These are phyloP conservation scores for Hiodon alosoides DNA, from an alignment of 2,113 vertebrate species.

Conservation along the genomic window DNA sequence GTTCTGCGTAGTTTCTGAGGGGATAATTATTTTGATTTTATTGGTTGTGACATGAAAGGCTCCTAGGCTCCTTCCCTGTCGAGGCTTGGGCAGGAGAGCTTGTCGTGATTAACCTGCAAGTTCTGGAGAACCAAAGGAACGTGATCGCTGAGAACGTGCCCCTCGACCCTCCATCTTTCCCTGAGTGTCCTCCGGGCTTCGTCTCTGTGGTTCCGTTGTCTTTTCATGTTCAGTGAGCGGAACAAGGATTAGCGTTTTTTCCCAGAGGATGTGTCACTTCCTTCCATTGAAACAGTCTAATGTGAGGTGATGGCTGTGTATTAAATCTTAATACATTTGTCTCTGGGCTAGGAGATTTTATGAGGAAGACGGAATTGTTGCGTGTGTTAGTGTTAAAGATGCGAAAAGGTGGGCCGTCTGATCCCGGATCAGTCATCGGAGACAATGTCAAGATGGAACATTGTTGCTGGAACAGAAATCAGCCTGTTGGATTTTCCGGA, in stretches of 20 bases:
- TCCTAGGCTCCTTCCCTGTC: neutral
- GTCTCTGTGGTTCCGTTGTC: neutral
- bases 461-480: neutral
- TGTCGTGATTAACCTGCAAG: conserved; percentile 17
- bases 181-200: too few species aligned
- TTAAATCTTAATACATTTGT: conserved; percentile 1
- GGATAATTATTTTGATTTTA: conserved; percentile 13
- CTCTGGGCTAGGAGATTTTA: neutral
- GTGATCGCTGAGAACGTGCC: neutral
- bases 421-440: too few species aligned
- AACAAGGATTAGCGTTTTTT: conserved; percentile 9
- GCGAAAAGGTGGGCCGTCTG: too few species aligned
- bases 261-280: neutral
- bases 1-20: neutral
- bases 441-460: too few species aligned
- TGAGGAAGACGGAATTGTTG: too few species aligned
- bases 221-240: neutral
- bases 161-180: neutral
- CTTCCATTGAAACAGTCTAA: neutral
- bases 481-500: neutral
- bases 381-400: too few species aligned
- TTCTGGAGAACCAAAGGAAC: neutral
- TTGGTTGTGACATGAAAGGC: conserved; percentile 7
- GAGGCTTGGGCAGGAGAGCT: conserved; percentile 10
- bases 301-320: neutral